Conservation (phyloP, 2,797 vertebrate species). For the Erethizon dorsatum region DNA sequence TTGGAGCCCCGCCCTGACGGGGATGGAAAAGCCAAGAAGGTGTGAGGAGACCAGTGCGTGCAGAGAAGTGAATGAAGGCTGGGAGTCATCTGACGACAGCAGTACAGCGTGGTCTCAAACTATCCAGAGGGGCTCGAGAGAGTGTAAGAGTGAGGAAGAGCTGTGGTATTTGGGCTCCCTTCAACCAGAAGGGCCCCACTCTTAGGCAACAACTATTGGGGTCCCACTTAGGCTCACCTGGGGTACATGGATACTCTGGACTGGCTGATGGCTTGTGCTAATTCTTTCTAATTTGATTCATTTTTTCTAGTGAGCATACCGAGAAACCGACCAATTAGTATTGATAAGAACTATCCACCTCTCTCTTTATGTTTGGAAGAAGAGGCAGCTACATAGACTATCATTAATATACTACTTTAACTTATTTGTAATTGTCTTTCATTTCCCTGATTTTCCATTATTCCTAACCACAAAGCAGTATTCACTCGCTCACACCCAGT, state of each 20-base stretch:
- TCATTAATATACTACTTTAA: conserved; percentile 1
- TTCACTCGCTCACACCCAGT: background rate
- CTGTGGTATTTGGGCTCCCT: background rate
- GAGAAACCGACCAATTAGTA: conserved; percentile 15
- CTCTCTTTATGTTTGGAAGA: background rate
- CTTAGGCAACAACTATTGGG: no score
- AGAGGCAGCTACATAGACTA: background rate
- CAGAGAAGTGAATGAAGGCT: background rate
- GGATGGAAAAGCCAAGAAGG: background rate
- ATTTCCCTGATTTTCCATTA: background rate
- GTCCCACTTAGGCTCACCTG: background rate
- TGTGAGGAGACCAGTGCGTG: background rate
- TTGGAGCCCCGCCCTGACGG: background rate
- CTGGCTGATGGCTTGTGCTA: background rate
- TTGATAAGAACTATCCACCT: background rate
- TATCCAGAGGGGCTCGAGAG: background rate
- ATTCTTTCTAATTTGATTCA: background rate
- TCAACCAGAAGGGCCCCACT: background rate
- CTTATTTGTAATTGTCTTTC: conserved; percentile 14
- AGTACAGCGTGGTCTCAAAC: background rate
- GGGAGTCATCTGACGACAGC: background rate
- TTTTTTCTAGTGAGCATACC: background rate
- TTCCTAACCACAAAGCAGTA: conserved; percentile 24
- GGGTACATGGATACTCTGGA: background rate
- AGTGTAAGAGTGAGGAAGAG: background rate